A percentile compares a stretch with the other conserved stretches of the same genome.
These are phyloP conservation scores for Strix aluco DNA, from an alignment of 2,113 vertebrate genomes.

Conservation along the genomic window DNA sequence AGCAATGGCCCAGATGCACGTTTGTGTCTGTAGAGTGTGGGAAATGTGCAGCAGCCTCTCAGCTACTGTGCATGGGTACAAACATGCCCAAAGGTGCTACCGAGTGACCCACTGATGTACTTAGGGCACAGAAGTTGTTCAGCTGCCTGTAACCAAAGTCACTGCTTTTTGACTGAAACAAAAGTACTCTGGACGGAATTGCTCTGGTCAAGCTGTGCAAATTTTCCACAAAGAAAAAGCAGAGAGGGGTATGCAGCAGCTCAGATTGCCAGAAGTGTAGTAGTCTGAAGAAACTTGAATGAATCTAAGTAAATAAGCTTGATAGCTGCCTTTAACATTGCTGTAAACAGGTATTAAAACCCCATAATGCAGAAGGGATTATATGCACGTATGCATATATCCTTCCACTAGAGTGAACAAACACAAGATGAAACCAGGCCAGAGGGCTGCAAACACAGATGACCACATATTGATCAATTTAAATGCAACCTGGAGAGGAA, in stretches of 20 bases:
- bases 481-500: not conserved
- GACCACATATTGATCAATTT: not conserved
- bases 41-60: not conserved
- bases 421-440: not conserved
- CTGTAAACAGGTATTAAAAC: not conserved
- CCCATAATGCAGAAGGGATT: not conserved
- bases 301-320: not conserved
- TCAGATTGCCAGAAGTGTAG: not conserved
- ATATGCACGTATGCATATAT: not conserved
- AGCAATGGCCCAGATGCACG: fast-evolving
- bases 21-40: fast-evolving
- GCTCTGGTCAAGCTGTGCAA: not conserved
- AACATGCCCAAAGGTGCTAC: not conserved
- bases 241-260: not conserved
- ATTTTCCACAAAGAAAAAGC: not conserved
- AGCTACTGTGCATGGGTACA: fast-evolving
- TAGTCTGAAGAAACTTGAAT: not conserved
- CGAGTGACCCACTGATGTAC: not conserved
- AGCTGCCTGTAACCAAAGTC: not conserved
- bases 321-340: not conserved
- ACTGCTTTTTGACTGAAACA: not conserved
- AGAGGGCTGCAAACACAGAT: not conserved
- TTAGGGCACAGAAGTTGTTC: not conserved
- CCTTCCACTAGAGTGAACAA: not conserved
- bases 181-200: not conserved